A percentile compares a stretch with the other conserved stretches of the same genome.
Evolutionary conservation across 2,888 invertebrate species (phyloP).

Genomic region (Diachrysia chrysitis): DNA sequence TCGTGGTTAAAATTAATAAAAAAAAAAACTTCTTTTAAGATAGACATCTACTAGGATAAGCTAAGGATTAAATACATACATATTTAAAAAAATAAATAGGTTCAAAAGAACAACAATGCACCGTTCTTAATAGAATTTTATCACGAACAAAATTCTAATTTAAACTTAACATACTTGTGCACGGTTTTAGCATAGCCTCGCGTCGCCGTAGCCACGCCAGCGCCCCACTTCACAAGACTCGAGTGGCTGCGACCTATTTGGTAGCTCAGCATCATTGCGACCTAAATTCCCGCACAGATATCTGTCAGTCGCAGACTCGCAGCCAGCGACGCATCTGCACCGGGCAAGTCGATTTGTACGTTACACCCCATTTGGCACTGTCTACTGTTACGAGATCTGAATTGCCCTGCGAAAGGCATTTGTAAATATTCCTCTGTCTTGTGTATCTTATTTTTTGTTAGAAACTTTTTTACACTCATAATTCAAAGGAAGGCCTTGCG

Average conservation of each 20-base stretch:
- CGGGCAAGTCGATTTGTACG: conserved; percentile 68
- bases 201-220: conserved; percentile 43
- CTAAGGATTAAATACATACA: background rate
- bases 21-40: too few species aligned
- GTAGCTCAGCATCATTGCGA: conserved; percentile 68
- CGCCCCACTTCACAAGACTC: conserved; percentile 59
- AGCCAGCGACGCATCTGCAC: conserved; percentile 68
- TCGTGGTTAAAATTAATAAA: too few species aligned
- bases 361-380: conserved; percentile 68
- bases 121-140: conserved; percentile 34
- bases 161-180: conserved; percentile 52
- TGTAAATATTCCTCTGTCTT: conserved; percentile 33
- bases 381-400: conserved; percentile 45
- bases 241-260: conserved; percentile 64
- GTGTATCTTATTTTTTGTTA: conserved; percentile 22
- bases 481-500: conserved; percentile 16
- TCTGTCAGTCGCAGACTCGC: conserved; percentile 68
- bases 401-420: conserved; percentile 41
- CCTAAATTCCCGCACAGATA: conserved; percentile 70
- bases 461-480: conserved; percentile 34
- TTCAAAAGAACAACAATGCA: background rate
- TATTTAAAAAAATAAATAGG: background rate
- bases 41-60: background rate
- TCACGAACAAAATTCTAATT: conserved; percentile 44
- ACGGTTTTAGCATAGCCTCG: conserved; percentile 53